Base-by-base conservation (phyloP, 2,797 vertebrate genomes). In the Parauchenoglanis ngamensis region DNA sequence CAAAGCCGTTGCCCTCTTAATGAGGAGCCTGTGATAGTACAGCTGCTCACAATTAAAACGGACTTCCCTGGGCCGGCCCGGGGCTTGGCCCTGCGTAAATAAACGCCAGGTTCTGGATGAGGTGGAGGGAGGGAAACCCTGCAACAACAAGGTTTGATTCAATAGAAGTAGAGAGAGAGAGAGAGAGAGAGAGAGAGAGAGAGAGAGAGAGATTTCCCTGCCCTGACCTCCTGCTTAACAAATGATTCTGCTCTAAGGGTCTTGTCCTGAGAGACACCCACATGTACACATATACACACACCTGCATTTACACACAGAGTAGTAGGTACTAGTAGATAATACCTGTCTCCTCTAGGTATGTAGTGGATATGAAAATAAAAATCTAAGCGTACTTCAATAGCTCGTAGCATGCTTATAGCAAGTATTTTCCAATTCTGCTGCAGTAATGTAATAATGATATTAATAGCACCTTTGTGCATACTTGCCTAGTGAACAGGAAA, bases 1-100 rank as follows among this genome's bases (percentile, higher is more conserved):
- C 92, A 91, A 92, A 91, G 91, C 91, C 89, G 92, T 93, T 91
- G 85, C 94, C 93, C 90, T 92, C 91, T 90, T 94, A 94, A 93
- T 95, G 91, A 93, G 87, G 92, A 90, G 78, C 63, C 90, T 93
- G 91, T 91, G 92, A 91, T 94, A 93, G 95, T 95, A 94, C 93
- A 95, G 94, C 95, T 96, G 94, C 92, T 95, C 93, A 95, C 94
- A 95, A 92, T 95, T 96, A 94, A 93, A 92, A 91, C 89, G 88
- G 92, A 88, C 93, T 94, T 92, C 92, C 92, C 93, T 90, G 89
- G 88, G 56, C 83, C 86, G 83, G 90, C 78, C 80, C 86, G 86
- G 85, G 90, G 79, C 89, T 92, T 88, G 90, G 93, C 93, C 94
- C 94, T 94, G 91, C 80, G 87, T 94, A 95, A 95, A 94, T 95